Evolutionary conservation across 2,113 vertebrate species (phyloP).

Genomic region (Mystacornis crossleyi): DNA sequence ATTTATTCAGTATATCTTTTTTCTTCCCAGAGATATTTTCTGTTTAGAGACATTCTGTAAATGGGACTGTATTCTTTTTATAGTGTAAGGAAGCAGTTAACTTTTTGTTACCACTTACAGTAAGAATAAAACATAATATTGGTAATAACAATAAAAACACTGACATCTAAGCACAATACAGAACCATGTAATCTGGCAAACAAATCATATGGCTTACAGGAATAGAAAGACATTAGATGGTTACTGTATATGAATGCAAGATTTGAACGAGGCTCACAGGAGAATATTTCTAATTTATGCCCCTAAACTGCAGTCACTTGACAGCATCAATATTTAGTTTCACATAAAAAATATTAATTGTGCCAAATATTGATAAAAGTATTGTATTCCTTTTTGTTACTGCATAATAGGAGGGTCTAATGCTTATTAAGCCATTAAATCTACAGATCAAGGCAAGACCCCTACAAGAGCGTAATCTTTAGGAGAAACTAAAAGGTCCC

Average conservation of each 20-base stretch:
- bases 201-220: constrained; percentile 62
- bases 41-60: constrained; percentile 26
- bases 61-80: constrained; percentile 22
- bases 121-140: constrained; percentile 52
- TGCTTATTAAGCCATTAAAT: constrained; percentile 53
- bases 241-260: constrained; percentile 60
- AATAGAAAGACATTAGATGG: constrained; percentile 56
- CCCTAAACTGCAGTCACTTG: constrained; percentile 11
- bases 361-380: constrained; percentile 65
- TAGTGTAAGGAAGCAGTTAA: constrained; percentile 55
- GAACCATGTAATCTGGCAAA: constrained; percentile 52
- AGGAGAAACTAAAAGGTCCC: neutral
- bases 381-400: constrained; percentile 62
- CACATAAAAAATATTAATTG: constrained; percentile 43
- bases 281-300: constrained; percentile 53
- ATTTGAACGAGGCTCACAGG: neutral
- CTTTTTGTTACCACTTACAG: constrained; percentile 55
- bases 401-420: constrained; percentile 2
- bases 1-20: neutral
- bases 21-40: neutral
- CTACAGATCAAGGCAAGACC: constrained; percentile 31
- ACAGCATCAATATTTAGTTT: constrained; percentile 66
- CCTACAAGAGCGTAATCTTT: neutral
- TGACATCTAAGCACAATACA: constrained; percentile 39
- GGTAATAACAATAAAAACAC: constrained; percentile 62